Conservation (phyloP, 2,888 invertebrate genomes). For the Platynereis dumerilii region DNA sequence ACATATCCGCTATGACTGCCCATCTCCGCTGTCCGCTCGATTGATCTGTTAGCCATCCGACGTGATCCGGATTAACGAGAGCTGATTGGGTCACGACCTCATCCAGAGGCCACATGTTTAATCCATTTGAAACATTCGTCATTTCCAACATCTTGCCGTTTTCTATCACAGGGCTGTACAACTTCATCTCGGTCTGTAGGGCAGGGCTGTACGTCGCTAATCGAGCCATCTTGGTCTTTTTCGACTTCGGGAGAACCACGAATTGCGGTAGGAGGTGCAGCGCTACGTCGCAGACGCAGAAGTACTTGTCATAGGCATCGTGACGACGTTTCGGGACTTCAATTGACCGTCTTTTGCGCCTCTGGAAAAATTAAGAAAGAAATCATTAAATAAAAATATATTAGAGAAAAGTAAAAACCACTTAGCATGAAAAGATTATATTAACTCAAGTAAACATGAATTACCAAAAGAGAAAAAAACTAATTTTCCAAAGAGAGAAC, state of each 20-base stretch:
- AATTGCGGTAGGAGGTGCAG: constrained; percentile 1
- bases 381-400: no score
- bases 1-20: constrained; percentile 49
- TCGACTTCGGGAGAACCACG: constrained; percentile 3
- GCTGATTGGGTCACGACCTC: constrained; percentile 40
- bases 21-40: constrained; percentile 40
- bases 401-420: no score
- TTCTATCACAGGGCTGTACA: no score
- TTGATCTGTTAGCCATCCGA: constrained; percentile 51
- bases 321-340: no score
- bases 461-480: no score
- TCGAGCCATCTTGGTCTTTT: constrained; percentile 8
- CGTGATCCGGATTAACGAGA: constrained; percentile 42
- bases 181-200: neutral
- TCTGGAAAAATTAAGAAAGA: no score
- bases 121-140: neutral
- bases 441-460: no score
- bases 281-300: constrained; percentile 1
- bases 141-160: neutral
- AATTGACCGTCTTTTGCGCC: no score
- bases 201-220: constrained; percentile 3
- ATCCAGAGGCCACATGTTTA: neutral
- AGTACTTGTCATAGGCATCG: neutral
- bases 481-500: no score
- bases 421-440: no score